A percentile compares a stretch with the other conserved stretches of the same genome.
phyloP scores from a whole-genome alignment of 2,113 vertebrate genomes.

The Thinocorus orbignyianus region DNA sequence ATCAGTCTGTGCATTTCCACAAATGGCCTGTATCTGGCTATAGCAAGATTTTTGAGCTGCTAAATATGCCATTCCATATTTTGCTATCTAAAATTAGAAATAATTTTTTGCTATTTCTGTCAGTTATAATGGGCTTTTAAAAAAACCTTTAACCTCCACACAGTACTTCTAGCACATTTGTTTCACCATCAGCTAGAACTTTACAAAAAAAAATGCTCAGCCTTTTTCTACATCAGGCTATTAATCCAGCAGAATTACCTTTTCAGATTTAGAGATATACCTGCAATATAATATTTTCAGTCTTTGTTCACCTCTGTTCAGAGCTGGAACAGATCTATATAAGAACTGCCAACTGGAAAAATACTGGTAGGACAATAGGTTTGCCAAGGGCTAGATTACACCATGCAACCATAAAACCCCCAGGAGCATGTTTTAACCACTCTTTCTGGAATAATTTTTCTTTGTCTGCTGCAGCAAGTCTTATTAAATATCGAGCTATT shows the following conservation, averaged over 20 bases:
- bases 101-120: background rate
- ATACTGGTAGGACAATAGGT: background rate
- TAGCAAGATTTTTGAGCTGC: background rate
- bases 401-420: background rate
- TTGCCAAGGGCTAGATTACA: slow-evolving; percentile 16
- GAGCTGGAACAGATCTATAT: background rate
- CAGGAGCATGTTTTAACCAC: slow-evolving; percentile 11
- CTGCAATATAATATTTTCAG: background rate
- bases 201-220: background rate
- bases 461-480: background rate
- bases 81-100: background rate
- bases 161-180: background rate
- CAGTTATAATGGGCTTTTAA: background rate
- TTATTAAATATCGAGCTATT: background rate
- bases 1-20: background rate
- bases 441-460: background rate
- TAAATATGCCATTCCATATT: background rate
- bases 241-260: background rate
- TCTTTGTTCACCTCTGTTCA: background rate
- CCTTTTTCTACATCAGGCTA: background rate
- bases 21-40: background rate
- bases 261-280: background rate
- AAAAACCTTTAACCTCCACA: background rate
- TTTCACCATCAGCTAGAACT: background rate
- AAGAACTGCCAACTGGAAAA: slow-evolving; percentile 37